A percentile compares a stretch with the other conserved stretches of the same genome.
phyloP scores from a whole-genome alignment of 2,797 vertebrate genomes.

The Phoxinus dragarum region DNA sequence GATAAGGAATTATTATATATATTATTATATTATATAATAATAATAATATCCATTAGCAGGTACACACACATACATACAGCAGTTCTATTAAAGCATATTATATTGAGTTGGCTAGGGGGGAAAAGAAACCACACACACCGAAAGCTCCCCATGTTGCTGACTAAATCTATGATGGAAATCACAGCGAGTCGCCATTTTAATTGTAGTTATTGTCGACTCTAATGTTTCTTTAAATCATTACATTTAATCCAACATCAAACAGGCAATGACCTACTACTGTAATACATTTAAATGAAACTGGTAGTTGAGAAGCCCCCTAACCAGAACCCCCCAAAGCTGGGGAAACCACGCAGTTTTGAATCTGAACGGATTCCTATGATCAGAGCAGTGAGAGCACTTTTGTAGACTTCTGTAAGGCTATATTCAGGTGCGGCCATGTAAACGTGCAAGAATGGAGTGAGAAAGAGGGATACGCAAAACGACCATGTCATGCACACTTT shows the following conservation, averaged over 20 bases:
- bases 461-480: not conserved
- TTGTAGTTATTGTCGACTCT: constrained; percentile 25
- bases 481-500: constrained; percentile 1
- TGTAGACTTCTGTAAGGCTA: constrained; percentile 20
- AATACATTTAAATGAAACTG: constrained; percentile 12
- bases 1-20: no score
- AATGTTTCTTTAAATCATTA: constrained; percentile 28
- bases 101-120: not conserved
- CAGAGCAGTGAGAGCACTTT: constrained; percentile 14
- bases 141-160: not conserved
- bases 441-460: not conserved
- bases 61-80: not conserved
- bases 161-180: constrained; percentile 9
- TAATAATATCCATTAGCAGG: not conserved
- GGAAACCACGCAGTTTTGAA: constrained; percentile 6
- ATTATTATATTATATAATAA: no score
- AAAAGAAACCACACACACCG: not conserved
- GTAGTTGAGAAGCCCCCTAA: constrained; percentile 31
- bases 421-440: not conserved
- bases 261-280: constrained; percentile 16
- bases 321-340: not conserved
- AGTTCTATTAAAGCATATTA: not conserved
- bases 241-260: constrained; percentile 13
- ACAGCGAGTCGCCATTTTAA: constrained; percentile 12
- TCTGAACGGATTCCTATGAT: constrained; percentile 8